These are phyloP conservation scores for Gymnogyps californianus DNA, from an alignment of 2,113 vertebrate genomes.

Conservation along the genomic window DNA sequence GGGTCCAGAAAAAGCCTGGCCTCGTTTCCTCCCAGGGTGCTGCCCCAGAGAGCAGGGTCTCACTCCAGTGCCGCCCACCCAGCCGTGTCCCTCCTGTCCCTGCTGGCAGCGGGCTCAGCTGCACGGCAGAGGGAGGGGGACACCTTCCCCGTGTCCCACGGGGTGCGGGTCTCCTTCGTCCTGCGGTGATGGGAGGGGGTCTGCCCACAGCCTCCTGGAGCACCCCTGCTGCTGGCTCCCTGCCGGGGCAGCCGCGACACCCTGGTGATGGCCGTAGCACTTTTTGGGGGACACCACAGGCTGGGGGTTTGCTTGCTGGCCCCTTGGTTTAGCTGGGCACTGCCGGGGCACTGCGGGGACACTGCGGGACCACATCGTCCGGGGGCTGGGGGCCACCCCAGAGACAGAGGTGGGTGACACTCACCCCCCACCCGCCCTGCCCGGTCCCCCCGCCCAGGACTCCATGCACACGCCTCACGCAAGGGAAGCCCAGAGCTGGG, in stretches of 20 bases:
- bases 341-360: background rate
- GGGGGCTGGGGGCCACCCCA: background rate
- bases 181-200: accelerated
- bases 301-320: background rate
- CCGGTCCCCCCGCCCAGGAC: background rate
- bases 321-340: background rate
- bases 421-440: no score
- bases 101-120: background rate
- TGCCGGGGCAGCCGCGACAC: background rate
- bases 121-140: background rate
- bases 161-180: accelerated
- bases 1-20: background rate
- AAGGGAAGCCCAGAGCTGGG: background rate
- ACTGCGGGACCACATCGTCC: accelerated
- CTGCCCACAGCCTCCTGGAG: background rate
- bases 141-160: accelerated
- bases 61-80: no score
- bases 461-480: background rate
- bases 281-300: background rate
- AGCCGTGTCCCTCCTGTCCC: background rate
- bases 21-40: accelerated
- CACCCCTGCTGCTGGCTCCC: background rate
- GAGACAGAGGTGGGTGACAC: background rate
- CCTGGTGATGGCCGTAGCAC: background rate
- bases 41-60: background rate